phyloP scores from a whole-genome alignment of 2,888 invertebrate species.

The Agrilus cyanescens region DNA sequence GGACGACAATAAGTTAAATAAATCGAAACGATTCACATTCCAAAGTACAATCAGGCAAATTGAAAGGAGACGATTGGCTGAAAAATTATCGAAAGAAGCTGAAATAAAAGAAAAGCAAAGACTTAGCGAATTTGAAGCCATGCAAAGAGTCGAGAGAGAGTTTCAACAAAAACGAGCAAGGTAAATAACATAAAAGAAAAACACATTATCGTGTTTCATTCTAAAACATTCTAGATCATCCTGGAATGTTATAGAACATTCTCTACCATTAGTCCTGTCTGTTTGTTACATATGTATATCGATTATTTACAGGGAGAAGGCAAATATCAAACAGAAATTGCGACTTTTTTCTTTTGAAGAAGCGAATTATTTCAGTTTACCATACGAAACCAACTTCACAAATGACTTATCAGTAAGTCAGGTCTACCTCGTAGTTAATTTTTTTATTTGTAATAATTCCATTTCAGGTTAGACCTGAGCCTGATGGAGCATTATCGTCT shows the following conservation, averaged over 20 bases:
- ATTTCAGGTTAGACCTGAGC: conserved; percentile 52
- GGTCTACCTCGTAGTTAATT: conserved; percentile 5
- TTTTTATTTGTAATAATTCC: conserved; percentile 12
- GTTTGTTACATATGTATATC: not conserved
- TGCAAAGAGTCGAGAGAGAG: conserved; percentile 77
- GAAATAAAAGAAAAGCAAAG: conserved; percentile 66
- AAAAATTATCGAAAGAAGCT: conserved; percentile 63
- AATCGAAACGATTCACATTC: conserved; percentile 63
- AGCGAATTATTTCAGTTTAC: conserved; percentile 45
- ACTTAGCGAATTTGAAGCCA: conserved; percentile 65
- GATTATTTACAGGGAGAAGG: conserved; percentile 46
- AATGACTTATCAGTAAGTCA: conserved; percentile 19
- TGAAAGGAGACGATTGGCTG: conserved; percentile 60
- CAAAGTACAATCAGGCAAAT: conserved; percentile 76
- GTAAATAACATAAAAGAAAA: conserved; percentile 14
- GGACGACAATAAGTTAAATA: conserved; percentile 14
- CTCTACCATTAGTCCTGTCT: not conserved
- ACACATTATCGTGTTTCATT: not conserved
- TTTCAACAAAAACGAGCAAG: conserved; percentile 71
- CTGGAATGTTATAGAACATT: too few species aligned
- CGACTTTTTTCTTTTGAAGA: conserved; percentile 56
- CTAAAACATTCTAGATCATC: not conserved
- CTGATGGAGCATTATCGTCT: conserved; percentile 59
- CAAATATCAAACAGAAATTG: conserved; percentile 62
- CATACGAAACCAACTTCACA: conserved; percentile 33